These are phyloP conservation scores for Caretta caretta DNA, from an alignment of 2,113 vertebrate genomes.

Conservation along the genomic window DNA sequence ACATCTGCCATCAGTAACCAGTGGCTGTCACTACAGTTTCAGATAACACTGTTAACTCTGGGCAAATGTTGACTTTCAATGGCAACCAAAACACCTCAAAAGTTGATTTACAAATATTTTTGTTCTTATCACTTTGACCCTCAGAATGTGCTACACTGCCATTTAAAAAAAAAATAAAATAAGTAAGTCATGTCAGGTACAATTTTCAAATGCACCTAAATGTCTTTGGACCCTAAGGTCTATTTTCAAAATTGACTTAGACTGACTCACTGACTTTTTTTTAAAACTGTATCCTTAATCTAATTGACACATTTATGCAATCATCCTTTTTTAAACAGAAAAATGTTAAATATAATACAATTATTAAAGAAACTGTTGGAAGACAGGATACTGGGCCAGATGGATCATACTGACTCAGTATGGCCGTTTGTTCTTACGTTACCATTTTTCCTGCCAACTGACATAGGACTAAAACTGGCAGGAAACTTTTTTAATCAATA, in stretches of 20 bases:
- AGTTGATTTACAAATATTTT: neutral
- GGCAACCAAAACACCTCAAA: neutral
- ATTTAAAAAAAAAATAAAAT: neutral
- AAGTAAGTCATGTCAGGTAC: neutral
- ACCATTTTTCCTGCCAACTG: neutral
- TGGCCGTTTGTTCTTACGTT: no score
- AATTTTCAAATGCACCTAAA: no score
- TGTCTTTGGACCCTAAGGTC: no score
- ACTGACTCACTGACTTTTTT: no score
- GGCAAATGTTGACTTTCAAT: neutral
- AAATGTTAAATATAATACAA: no score
- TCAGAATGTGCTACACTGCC: constrained; percentile 9
- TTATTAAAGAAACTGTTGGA: no score
- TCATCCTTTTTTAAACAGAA: no score
- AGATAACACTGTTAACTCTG: neutral
- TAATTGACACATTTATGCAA: no score
- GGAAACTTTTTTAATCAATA: neutral
- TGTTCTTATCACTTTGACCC: neutral
- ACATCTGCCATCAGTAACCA: neutral
- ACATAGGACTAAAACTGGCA: neutral
- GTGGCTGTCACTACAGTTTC: neutral
- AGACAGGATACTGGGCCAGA: no score
- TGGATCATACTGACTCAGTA: no score
- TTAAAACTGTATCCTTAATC: no score
- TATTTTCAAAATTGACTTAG: no score